Percentiles rank a stretch among this genome's conserved stretches.
Evolutionary conservation across 2,113 vertebrate genomes (phyloP).

Genomic region (Cromileptes altivelis): DNA sequence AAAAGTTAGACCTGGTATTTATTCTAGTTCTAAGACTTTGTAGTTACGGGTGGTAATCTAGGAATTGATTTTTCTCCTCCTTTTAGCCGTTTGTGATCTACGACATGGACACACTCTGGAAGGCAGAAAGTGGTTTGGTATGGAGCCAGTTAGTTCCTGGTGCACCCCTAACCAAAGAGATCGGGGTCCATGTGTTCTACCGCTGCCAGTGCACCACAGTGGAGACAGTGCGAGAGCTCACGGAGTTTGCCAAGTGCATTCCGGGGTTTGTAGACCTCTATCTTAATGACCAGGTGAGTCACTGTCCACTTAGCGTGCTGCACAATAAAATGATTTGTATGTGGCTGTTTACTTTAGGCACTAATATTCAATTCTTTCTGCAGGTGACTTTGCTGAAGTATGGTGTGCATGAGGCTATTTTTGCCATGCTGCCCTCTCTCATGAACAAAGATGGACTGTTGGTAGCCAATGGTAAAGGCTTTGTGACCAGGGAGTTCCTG

Average conservation of each 20-base stretch:
- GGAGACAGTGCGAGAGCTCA: slow-evolving; percentile 97
- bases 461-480: slow-evolving; percentile 96
- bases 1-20: neutral
- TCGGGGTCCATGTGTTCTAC: slow-evolving; percentile 97
- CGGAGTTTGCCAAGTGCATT: slow-evolving; percentile 98
- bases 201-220: slow-evolving; percentile 98
- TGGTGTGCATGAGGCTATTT: slow-evolving; percentile 97
- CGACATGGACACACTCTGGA: slow-evolving; percentile 96
- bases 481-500: slow-evolving; percentile 97
- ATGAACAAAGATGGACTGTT: slow-evolving; percentile 99
- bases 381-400: slow-evolving; percentile 97
- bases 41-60: neutral
- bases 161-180: slow-evolving; percentile 94
- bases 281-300: slow-evolving; percentile 93
- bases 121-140: slow-evolving; percentile 95
- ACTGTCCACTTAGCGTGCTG: accelerated
- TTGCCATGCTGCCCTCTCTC: slow-evolving; percentile 97
- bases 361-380: slow-evolving; percentile 7
- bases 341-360: neutral
- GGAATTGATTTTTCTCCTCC: slow-evolving; percentile 14
- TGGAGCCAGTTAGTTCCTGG: slow-evolving; percentile 95
- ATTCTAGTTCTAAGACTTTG: neutral
- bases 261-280: slow-evolving; percentile 95
- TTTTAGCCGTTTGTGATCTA: slow-evolving; percentile 97
- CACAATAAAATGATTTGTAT: neutral